Percentiles rank a stretch among this genome's conserved stretches.
Conservation (phyloP, 1,140 invertebrate species). For the Triops cancriformis region DNA sequence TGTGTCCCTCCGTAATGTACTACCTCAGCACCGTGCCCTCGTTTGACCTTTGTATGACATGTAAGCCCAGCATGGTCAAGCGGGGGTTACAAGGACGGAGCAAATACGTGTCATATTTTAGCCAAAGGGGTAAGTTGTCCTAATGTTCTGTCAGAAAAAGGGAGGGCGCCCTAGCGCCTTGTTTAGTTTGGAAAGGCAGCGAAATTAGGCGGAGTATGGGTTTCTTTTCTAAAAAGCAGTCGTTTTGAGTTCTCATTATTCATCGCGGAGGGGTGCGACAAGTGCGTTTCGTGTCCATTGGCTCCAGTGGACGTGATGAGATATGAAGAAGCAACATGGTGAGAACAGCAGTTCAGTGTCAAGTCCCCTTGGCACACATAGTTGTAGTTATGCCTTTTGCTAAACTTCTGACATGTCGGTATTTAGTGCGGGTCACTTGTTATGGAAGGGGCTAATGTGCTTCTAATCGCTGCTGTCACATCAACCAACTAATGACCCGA, state of each 20-base stretch:
- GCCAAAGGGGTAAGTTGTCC: background rate
- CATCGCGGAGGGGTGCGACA: background rate
- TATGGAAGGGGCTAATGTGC: slow-evolving; percentile 10
- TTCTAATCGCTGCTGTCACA: slow-evolving; percentile 9
- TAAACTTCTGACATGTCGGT: slow-evolving; percentile 13
- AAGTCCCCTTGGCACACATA: slow-evolving; percentile 9
- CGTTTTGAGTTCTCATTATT: background rate
- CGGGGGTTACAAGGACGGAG: background rate
- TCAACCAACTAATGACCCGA: slow-evolving; percentile 1
- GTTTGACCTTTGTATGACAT: slow-evolving; percentile 18
- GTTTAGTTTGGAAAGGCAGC: background rate
- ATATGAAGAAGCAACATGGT: background rate
- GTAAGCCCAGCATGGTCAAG: too few species aligned
- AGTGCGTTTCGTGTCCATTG: background rate
- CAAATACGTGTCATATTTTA: background rate
- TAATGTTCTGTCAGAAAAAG: background rate
- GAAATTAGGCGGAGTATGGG: background rate
- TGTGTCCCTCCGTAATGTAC: background rate
- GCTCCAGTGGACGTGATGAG: background rate
- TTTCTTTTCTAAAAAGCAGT: background rate
- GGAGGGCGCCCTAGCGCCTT: background rate
- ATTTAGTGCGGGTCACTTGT: slow-evolving; percentile 10
- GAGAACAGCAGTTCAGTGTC: background rate
- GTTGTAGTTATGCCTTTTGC: slow-evolving; percentile 11
- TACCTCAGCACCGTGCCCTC: background rate